Base-by-base conservation (phyloP, 2,113 vertebrate genomes). In the Vombatus ursinus region DNA sequence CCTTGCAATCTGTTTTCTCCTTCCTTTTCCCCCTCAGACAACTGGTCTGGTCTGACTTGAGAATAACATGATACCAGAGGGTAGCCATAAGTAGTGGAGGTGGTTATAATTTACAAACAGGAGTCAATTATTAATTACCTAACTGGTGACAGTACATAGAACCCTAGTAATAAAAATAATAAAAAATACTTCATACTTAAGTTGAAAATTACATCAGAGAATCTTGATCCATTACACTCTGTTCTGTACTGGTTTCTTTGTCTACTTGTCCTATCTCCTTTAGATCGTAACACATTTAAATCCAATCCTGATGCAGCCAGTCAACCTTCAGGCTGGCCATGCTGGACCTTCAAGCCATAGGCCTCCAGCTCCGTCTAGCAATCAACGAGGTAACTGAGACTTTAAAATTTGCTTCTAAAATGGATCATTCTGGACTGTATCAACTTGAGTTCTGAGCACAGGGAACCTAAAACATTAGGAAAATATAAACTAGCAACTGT, bases 241-340 rank as follows among this genome's bases (percentile, higher is more conserved):
- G 19, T 84, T 84, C 7, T 44, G 8, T 44, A 84, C 6, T 84
- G 16, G 49, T 95, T 92, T 26, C 28, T 48, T 54, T 96, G 51
- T 96, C 95, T 47, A 2, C 28, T 7, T 52, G 14, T 91, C 54
- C 94, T 97, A 8, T 44, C 97, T 94, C 97, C 96, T 95, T 95
- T 61, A 99, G 99, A 0, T 98, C 96, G 84, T 10, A 0, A 98
- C 97, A 92, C 54, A 97, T 90, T 94, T 98, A 94, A 98, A 97
- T 93, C 96, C 98, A 95, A 96, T 98, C 84, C 96, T 98, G 94
- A 97, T 99, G 91, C 97, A 98, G 93, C 98, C 98, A 26, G 8
- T 98, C 23, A 98, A 93, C 68, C 24, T 97, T 37, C 97, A 97
- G 92, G 93, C 90, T 52, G 47, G 54, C 92, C 68, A 96, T 57